Evolutionary conservation across 2,888 invertebrate genomes (phyloP).

Genomic region (Apamea anceps): DNA sequence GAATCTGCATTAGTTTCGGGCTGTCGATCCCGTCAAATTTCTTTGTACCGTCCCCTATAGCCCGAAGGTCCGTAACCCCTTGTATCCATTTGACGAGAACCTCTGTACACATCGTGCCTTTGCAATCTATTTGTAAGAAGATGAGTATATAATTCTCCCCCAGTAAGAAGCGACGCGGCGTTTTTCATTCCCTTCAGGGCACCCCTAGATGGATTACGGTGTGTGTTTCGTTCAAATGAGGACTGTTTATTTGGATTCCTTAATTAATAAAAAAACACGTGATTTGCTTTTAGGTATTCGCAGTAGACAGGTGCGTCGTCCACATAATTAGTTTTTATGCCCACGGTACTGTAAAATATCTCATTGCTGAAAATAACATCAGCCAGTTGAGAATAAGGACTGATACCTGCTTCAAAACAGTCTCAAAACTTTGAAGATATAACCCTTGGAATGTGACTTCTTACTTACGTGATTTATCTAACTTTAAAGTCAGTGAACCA

Average conservation of each 20-base stretch:
- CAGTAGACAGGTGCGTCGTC: background rate
- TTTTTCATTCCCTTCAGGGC: constrained; percentile 81
- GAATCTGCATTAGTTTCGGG: constrained; percentile 70
- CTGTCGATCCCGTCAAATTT: constrained; percentile 76
- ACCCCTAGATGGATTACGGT: constrained; percentile 62
- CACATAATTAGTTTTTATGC: background rate
- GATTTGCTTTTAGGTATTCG: background rate
- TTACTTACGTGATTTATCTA: background rate
- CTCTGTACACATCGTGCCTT: constrained; percentile 78
- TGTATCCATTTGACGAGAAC: constrained; percentile 82
- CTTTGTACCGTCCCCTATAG: constrained; percentile 78
- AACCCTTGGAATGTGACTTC: background rate
- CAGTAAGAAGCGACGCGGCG: constrained; percentile 77
- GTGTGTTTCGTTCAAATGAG: constrained; percentile 49
- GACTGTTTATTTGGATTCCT: constrained; percentile 51
- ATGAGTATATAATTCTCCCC: constrained; percentile 87
- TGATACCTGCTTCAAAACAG: background rate
- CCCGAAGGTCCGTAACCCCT: constrained; percentile 75
- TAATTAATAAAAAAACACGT: constrained; percentile 51
- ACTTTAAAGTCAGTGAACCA: constrained; percentile 26
- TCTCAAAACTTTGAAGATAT: background rate
- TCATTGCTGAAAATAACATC: background rate
- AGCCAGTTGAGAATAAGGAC: background rate
- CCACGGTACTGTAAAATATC: background rate
- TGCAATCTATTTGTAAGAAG: constrained; percentile 87